These are phyloP conservation scores for Tyrannus savana DNA, from an alignment of 2,113 vertebrate species.

Conservation along the genomic window DNA sequence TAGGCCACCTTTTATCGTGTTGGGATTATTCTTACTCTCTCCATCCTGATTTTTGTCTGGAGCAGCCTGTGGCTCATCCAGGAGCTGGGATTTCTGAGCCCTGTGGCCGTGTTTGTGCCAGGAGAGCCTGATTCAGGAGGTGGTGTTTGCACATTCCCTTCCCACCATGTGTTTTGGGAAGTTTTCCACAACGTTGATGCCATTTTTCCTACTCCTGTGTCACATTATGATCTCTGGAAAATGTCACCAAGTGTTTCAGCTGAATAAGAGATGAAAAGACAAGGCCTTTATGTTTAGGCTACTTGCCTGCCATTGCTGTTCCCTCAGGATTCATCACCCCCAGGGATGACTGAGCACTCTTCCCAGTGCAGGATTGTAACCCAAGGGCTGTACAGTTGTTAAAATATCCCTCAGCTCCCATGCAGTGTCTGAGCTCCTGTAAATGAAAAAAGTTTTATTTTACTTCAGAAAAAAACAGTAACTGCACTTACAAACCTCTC, in stretches of 20 bases:
- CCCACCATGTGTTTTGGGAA: not conserved
- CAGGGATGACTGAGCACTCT: not conserved
- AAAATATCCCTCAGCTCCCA: not conserved
- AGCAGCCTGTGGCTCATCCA: not conserved
- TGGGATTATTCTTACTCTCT: not conserved
- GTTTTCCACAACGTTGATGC: not conserved
- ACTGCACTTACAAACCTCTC: fast-evolving
- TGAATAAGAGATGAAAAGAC: not conserved
- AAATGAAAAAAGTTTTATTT: not conserved
- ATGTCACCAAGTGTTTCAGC: not conserved
- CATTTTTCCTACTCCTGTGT: fast-evolving
- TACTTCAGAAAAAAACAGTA: not conserved
- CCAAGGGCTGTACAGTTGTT: not conserved
- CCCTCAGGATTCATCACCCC: not conserved
- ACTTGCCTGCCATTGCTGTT: not conserved
- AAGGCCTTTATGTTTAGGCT: not conserved
- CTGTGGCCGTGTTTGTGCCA: not conserved
- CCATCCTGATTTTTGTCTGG: fast-evolving
- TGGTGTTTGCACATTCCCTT: fast-evolving
- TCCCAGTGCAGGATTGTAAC: not conserved
- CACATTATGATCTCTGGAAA: not conserved
- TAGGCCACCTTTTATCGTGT: fast-evolving
- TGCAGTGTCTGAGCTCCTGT: not conserved
- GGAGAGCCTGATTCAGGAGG: not conserved
- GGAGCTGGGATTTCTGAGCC: not conserved